These are phyloP conservation scores for Phengaris arion DNA, from an alignment of 2,888 invertebrate species.

Conservation along the genomic window DNA sequence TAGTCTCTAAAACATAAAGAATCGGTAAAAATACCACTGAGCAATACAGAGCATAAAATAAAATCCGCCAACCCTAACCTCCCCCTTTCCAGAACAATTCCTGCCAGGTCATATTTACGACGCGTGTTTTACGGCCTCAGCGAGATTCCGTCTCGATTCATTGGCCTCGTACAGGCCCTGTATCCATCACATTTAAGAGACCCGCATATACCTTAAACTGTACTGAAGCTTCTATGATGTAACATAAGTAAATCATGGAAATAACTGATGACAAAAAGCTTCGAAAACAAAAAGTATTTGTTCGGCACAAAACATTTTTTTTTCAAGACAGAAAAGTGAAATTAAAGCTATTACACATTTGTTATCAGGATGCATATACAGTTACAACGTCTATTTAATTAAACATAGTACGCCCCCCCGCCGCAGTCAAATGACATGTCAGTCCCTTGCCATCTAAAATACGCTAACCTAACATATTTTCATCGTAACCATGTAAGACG, in stretches of 20 bases:
- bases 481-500: no score
- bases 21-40: not conserved
- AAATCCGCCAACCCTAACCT: conserved; percentile 10
- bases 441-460: no score
- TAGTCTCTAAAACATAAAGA: not conserved
- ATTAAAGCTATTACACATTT: no score
- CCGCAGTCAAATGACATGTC: no score
- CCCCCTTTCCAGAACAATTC: conserved; percentile 22
- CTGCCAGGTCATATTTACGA: conserved; percentile 21
- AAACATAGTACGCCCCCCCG: no score
- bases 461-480: no score
- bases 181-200: not conserved
- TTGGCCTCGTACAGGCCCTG: conserved; percentile 5
- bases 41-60: conserved; percentile 7
- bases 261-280: no score
- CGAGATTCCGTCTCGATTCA: conserved; percentile 29
- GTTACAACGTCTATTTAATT: no score
- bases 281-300: no score
- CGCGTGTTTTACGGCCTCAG: conserved; percentile 19
- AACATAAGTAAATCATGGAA: not conserved
- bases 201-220: not conserved
- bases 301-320: no score
- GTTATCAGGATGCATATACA: no score
- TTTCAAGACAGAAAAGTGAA: no score
- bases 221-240: not conserved